Percentiles rank a stretch among this genome's conserved stretches.
Evolutionary conservation across 2,113 vertebrate species (phyloP).

Genomic region (Rutilus rutilus): DNA sequence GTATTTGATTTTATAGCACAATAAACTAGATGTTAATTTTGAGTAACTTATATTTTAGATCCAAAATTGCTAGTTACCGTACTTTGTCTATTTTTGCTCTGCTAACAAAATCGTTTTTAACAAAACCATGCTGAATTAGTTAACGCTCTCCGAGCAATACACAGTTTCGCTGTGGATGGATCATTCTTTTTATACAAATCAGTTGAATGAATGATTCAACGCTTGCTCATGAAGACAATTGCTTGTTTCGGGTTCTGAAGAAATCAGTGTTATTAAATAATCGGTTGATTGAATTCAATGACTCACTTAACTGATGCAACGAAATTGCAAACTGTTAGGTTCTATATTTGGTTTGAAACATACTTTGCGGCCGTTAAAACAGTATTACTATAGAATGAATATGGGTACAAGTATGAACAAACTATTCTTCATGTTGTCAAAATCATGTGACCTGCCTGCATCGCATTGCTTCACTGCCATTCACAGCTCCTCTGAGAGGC

Average conservation of each 20-base stretch:
- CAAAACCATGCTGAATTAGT: not conserved
- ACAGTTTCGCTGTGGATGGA: not conserved
- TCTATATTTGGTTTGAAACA: not conserved
- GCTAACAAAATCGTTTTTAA: no score
- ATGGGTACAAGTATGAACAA: not conserved
- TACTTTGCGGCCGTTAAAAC: not conserved
- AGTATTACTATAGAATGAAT: not conserved
- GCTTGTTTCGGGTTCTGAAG: not conserved
- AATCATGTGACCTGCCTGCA: not conserved
- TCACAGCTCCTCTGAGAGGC: not conserved
- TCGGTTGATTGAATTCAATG: not conserved
- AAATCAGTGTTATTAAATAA: not conserved
- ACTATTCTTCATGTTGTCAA: not conserved
- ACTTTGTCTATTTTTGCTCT: no score
- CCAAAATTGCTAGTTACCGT: no score
- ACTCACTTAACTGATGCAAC: no score
- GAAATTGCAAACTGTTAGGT: not conserved
- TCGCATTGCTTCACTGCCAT: not conserved
- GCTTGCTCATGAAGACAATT: not conserved
- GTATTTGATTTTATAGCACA: not conserved
- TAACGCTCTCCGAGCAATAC: not conserved
- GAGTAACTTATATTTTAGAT: not conserved
- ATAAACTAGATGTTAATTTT: not conserved
- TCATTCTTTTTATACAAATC: not conserved
- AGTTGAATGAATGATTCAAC: not conserved